Conservation (phyloP, 2,797 vertebrate genomes). For the Anguilla marmorata region DNA sequence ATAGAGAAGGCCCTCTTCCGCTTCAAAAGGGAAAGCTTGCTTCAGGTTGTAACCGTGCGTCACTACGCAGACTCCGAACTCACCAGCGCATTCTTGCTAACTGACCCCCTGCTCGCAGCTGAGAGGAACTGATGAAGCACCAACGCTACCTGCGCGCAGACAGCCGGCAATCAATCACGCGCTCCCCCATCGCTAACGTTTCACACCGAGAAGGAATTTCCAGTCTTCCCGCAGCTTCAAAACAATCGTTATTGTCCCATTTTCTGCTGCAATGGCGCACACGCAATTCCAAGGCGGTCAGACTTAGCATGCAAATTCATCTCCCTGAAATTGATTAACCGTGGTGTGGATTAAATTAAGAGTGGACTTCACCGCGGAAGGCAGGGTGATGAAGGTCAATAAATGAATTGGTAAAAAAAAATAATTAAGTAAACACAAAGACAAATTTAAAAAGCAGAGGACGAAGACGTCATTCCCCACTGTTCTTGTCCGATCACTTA, state of each 20-base stretch:
- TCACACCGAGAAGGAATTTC: slow-evolving; percentile 7
- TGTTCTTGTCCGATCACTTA: neutral
- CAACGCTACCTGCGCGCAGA: neutral
- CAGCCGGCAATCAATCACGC: slow-evolving; percentile 14
- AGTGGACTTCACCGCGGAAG: neutral
- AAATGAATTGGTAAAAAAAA: neutral
- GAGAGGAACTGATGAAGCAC: neutral
- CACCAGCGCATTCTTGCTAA: neutral
- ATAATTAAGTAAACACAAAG: neutral
- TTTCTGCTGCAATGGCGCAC: slow-evolving; percentile 16
- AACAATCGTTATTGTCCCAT: slow-evolving; percentile 1
- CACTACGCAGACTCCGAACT: slow-evolving; percentile 1
- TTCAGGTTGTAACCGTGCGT: slow-evolving; percentile 28
- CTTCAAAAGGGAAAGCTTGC: slow-evolving; percentile 24
- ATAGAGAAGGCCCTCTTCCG: neutral
- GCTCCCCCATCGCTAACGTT: slow-evolving; percentile 19
- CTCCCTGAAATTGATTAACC: slow-evolving; percentile 24
- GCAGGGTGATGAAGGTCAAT: neutral
- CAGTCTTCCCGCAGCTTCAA: slow-evolving; percentile 16
- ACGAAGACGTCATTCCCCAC: neutral
- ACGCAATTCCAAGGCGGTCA: slow-evolving; percentile 19
- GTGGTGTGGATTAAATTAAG: slow-evolving; percentile 5
- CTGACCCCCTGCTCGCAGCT: neutral
- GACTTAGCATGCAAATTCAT: slow-evolving; percentile 26
- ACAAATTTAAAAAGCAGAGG: neutral